Conservation (phyloP, 2,113 vertebrate species). For the Donacobius atricapilla region DNA sequence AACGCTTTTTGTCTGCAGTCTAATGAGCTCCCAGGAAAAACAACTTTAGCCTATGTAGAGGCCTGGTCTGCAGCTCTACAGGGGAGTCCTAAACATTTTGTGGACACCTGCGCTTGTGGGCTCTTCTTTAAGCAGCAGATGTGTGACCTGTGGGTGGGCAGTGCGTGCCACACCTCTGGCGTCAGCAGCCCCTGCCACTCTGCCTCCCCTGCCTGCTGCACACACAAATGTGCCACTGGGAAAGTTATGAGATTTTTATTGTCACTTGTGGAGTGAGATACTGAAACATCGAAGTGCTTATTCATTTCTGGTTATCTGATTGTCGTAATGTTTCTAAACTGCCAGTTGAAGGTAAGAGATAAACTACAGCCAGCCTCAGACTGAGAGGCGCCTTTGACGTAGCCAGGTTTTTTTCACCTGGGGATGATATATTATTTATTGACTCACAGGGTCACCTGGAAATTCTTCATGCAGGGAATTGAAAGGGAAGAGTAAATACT, state of each 20-base stretch:
- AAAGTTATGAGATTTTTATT: conserved; percentile 78
- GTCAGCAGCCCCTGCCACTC: not conserved
- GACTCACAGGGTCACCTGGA: conserved; percentile 50
- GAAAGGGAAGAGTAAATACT: conserved; percentile 14
- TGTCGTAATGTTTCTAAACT: conserved; percentile 69
- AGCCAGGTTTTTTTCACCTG: conserved; percentile 4
- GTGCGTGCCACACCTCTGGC: not conserved
- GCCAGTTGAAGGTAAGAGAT: conserved; percentile 71
- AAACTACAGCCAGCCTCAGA: conserved; percentile 72
- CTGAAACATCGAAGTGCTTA: conserved; percentile 53
- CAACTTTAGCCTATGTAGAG: not conserved
- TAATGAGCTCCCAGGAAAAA: not conserved
- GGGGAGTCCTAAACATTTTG: not conserved
- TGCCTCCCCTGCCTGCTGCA: not conserved
- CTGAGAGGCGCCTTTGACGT: conserved; percentile 71
- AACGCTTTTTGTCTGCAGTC: not conserved
- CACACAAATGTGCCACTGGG: conserved; percentile 25
- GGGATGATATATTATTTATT: conserved; percentile 63
- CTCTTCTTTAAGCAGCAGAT: not conserved
- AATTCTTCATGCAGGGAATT: conserved; percentile 10
- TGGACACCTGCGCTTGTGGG: not conserved
- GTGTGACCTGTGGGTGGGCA: not conserved
- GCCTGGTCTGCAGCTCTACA: not conserved
- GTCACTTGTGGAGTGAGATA: conserved; percentile 60
- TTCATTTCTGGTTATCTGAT: conserved; percentile 76